These are phyloP conservation scores for Latrodectus hesperus DNA, from an alignment of 2,888 invertebrate genomes.

Conservation along the genomic window DNA sequence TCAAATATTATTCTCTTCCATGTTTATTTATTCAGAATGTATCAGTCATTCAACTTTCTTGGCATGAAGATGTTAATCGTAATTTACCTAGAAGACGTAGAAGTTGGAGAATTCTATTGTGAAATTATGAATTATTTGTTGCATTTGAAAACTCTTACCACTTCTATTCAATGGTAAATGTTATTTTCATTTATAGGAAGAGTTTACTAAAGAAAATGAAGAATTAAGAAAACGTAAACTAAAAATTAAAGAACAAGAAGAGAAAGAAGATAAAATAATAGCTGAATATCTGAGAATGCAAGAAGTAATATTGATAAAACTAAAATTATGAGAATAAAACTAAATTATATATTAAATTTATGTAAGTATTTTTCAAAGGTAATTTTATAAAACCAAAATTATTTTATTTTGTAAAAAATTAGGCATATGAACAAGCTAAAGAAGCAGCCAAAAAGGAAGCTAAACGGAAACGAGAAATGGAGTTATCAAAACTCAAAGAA, in stretches of 20 bases:
- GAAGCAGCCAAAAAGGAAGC: conserved; percentile 41
- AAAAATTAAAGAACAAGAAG: conserved; percentile 37
- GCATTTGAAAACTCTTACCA: background rate
- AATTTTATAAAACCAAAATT: too few relatives aligned
- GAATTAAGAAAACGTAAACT: conserved; percentile 33
- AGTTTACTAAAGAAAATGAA: conserved; percentile 48
- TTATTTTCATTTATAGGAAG: conserved; percentile 33
- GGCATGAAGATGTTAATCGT: too few relatives aligned
- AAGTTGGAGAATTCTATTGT: too few relatives aligned
- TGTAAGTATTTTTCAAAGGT: too few relatives aligned
- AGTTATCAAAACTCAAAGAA: conserved; percentile 44
- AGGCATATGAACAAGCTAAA: conserved; percentile 53
- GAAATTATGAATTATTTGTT: background rate
- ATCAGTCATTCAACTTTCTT: too few relatives aligned
- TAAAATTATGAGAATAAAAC: too few relatives aligned
- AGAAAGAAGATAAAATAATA: conserved; percentile 50
- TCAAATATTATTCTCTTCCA: too few relatives aligned
- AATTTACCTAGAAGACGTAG: too few relatives aligned
- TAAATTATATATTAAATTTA: too few relatives aligned
- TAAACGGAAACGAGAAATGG: conserved; percentile 41
- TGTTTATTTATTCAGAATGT: too few relatives aligned
- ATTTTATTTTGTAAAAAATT: background rate
- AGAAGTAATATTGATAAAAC: conserved; percentile 25
- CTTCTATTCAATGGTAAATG: background rate
- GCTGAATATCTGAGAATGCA: conserved; percentile 54